Conservation (phyloP, 2,797 vertebrate genomes). For the Acanthornis magna region DNA sequence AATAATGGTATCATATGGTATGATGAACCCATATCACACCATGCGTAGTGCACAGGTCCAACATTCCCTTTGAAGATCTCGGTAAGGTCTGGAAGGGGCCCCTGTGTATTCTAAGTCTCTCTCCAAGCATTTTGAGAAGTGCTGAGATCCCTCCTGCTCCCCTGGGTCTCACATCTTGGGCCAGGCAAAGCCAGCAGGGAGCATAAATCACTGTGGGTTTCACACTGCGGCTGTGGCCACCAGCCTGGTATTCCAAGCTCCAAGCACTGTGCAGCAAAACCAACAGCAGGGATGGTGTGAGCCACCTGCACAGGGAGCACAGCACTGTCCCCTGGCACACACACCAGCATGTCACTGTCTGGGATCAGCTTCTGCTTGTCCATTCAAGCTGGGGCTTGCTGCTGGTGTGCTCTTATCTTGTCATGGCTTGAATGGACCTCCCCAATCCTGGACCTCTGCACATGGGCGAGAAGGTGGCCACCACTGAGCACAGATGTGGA, state of each 20-base stretch:
- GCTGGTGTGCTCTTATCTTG: fast-evolving
- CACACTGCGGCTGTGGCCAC: neutral
- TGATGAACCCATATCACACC: neutral
- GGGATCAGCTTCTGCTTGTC: neutral
- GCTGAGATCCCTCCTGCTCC: neutral
- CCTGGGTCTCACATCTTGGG: neutral
- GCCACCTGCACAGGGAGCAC: neutral
- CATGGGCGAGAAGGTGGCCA: neutral
- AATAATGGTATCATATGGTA: too few relatives aligned
- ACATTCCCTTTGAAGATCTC: neutral
- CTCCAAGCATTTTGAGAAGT: neutral
- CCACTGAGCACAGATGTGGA: neutral
- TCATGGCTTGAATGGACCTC: neutral
- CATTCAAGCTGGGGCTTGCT: neutral
- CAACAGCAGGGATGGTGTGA: fast-evolving
- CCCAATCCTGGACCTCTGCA: neutral
- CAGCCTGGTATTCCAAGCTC: neutral
- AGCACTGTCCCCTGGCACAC: neutral
- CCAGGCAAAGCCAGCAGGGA: neutral
- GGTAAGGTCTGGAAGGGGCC: neutral
- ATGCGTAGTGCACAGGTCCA: neutral
- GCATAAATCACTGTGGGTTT: neutral
- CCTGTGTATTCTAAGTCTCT: neutral
- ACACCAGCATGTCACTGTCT: neutral
- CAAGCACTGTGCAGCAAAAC: neutral